Evolutionary conservation across 2,888 invertebrate genomes (phyloP), one percentile per base, ranked within the genome.

Genomic region (Matsumyia berberina): DNA sequence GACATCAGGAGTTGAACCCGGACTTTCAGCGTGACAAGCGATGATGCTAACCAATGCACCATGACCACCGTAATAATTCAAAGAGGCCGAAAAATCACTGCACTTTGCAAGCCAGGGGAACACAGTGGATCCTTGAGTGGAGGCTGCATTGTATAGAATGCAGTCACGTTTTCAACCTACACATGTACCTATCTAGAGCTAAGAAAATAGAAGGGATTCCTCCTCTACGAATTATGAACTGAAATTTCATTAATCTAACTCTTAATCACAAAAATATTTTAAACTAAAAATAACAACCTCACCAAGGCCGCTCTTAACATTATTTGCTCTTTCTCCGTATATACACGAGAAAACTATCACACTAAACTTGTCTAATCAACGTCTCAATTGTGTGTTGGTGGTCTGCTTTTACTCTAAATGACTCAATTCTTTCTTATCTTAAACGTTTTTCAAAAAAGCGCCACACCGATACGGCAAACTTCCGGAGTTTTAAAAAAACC

Each of bases 391-490:
- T 66, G 64, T 64, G 8, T 19, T 12, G 37, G 33, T 44, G 53
- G 46, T 44, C 53, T 35, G 39, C 19, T 70, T 62, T 60, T 33
- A 35, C 42, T 42, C 39, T 35, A 15, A 31, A 49, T n/a, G 44
- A 64, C n/a, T 73, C 44, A 37, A 37, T 33, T 12, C 11, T 57
- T 76, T 51, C 76, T 73, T 73, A 73, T 79, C 79, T 53, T 7
- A 6, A 17, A 49, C 37, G 6, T 42, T 37, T 37, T 44, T 33
- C 6, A 51, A 76, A 19, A 37, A 46, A n/a, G 70, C 39, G 29
- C 60, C 70, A 12, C 77, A 77, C 70, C 70, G 44, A 31, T 49
- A 24, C 9, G 37, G 11, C 39, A 37, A 33, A 77, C 60, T 69
- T 77, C 62, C 77, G 77, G n/a, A 15, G 58, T 9, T 58, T 15